Conservation (phyloP, 2,888 invertebrate genomes). For the Campopleginae sp. region DNA sequence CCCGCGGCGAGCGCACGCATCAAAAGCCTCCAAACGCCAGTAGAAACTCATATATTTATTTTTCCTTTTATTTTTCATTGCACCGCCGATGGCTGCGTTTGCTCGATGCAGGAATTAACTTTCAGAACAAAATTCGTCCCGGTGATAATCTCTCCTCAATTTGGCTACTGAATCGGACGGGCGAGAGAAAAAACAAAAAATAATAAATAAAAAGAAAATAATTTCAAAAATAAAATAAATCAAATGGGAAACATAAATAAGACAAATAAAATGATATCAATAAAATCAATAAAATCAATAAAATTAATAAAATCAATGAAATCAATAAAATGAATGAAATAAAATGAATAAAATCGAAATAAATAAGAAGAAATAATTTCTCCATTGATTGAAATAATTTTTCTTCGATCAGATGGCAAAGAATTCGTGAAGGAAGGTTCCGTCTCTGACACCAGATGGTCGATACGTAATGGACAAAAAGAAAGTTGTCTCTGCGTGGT, state of each 20-base stretch:
- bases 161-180: constrained; percentile 80
- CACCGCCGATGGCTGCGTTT: constrained; percentile 26
- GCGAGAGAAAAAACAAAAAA: too few species aligned
- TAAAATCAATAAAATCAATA: too few species aligned
- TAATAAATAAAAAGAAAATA: too few species aligned
- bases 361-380: not conserved
- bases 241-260: too few species aligned
- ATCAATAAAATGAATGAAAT: too few species aligned
- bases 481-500: constrained; percentile 55
- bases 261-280: too few species aligned
- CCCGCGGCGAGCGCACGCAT: constrained; percentile 74
- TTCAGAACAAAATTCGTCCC: constrained; percentile 79
- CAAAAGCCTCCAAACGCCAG: constrained; percentile 73
- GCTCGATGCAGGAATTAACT: constrained; percentile 71
- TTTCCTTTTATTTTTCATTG: constrained; percentile 16
- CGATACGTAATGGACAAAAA: constrained; percentile 29
- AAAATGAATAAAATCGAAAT: too few species aligned
- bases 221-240: too few species aligned
- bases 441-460: constrained; percentile 52
- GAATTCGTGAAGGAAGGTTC: not conserved
- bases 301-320: too few species aligned
- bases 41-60: constrained; percentile 38
- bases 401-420: constrained; percentile 8
- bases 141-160: constrained; percentile 78
- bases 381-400: constrained; percentile 15